These are phyloP conservation scores for Psococerastis gibbosa DNA, from an alignment of 2,888 invertebrate species.

Conservation along the genomic window DNA sequence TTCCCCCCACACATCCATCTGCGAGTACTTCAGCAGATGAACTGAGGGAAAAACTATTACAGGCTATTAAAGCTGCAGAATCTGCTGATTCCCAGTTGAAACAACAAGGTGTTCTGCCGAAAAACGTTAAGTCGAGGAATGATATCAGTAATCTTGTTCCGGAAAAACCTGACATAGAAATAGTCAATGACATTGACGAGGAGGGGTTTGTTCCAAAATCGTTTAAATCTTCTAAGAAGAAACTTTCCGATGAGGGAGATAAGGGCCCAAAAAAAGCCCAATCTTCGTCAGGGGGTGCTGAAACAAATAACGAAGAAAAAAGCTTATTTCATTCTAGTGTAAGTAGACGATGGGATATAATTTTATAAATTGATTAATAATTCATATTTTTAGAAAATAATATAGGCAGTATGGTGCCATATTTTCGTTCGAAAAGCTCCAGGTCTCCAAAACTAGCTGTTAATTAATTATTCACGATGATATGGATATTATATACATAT, in stretches of 20 bases:
- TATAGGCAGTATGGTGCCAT: too few relatives aligned
- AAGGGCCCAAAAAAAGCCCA: background rate
- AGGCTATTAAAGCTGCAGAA: constrained; percentile 16
- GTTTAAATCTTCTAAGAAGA: constrained; percentile 13
- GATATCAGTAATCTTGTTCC: constrained; percentile 4
- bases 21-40: constrained; percentile 11
- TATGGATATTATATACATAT: too few relatives aligned
- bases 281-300: constrained; percentile 4
- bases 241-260: background rate
- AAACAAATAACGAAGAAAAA: too few relatives aligned
- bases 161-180: background rate
- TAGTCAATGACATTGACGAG: constrained; percentile 15
- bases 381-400: too few relatives aligned
- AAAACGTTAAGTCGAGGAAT: constrained; percentile 3
- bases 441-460: too few relatives aligned
- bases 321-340: constrained; percentile 16
- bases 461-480: too few relatives aligned
- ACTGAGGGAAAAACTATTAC: constrained; percentile 14
- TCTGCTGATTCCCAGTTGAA: constrained; percentile 15
- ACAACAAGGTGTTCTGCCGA: constrained; percentile 14
- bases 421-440: too few relatives aligned
- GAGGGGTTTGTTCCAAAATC: constrained; percentile 14
- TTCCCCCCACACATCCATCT: background rate
- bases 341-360: constrained; percentile 13
- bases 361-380: too few relatives aligned